phyloP scores from a whole-genome alignment of 2,113 vertebrate species.

The Dolichallabes microphthalmus region DNA sequence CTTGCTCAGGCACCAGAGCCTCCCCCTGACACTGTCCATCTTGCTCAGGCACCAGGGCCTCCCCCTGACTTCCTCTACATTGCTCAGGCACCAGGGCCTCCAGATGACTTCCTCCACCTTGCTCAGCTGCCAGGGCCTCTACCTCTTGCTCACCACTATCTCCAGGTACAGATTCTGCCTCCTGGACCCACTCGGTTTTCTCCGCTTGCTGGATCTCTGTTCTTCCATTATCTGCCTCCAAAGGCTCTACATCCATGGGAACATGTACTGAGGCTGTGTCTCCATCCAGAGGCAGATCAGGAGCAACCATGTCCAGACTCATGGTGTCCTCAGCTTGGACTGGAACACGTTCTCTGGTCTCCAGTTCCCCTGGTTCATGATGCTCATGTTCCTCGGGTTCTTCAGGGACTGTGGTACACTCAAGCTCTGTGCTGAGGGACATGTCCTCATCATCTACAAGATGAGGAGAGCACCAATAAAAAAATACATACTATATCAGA shows the following conservation, averaged over 20 bases:
- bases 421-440: constrained; percentile 73
- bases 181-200: not conserved
- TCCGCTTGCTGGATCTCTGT: not conserved
- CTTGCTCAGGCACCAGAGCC: constrained; percentile 13
- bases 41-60: constrained; percentile 40
- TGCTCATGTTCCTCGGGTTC: constrained; percentile 56
- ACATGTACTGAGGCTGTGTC: constrained; percentile 8
- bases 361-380: constrained; percentile 54
- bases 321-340: constrained; percentile 59
- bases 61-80: constrained; percentile 36
- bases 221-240: not conserved
- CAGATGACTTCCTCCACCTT: constrained; percentile 4
- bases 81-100: constrained; percentile 40
- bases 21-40: constrained; percentile 40
- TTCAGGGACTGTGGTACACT: constrained; percentile 65
- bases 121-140: constrained; percentile 31
- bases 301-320: constrained; percentile 62
- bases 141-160: constrained; percentile 55
- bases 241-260: constrained; percentile 43
- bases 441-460: constrained; percentile 84
- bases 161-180: not conserved
- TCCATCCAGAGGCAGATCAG: constrained; percentile 62
- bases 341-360: constrained; percentile 35
- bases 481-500: not conserved
- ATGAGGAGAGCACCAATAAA: not conserved